phyloP scores from a whole-genome alignment of 2,113 vertebrate genomes.

The Sander lucioperca region DNA sequence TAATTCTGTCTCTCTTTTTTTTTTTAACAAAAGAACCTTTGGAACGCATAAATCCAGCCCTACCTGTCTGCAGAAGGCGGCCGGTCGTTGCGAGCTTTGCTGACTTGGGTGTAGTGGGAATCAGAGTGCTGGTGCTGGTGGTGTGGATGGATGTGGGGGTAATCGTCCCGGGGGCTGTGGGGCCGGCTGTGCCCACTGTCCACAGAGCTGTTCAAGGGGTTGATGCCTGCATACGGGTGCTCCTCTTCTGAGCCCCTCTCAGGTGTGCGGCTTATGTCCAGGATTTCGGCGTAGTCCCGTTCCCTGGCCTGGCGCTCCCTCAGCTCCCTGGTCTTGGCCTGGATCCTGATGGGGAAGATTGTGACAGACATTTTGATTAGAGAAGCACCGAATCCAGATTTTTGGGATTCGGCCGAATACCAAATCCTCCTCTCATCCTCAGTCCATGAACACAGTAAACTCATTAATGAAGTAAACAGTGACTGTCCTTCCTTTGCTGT shows the following conservation, averaged over 20 bases:
- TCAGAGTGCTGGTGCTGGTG: slow-evolving; percentile 80
- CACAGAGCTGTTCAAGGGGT: slow-evolving; percentile 82
- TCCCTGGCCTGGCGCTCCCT: slow-evolving; percentile 92
- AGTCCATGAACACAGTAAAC: no score
- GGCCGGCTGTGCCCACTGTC: slow-evolving; percentile 74
- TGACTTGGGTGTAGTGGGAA: slow-evolving; percentile 87
- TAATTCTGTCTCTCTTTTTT: no score
- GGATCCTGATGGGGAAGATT: slow-evolving; percentile 85
- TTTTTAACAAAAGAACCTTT: no score
- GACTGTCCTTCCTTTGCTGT: no score
- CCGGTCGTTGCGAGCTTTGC: slow-evolving; percentile 87
- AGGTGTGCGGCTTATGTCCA: slow-evolving; percentile 85
- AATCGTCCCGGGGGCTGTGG: slow-evolving; percentile 68
- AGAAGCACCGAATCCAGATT: no score
- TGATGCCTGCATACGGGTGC: slow-evolving; percentile 83
- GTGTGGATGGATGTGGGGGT: slow-evolving; percentile 85
- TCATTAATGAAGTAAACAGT: no score
- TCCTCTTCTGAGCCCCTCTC: slow-evolving; percentile 83
- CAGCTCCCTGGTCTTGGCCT: slow-evolving; percentile 94
- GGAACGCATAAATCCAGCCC: slow-evolving; percentile 31
- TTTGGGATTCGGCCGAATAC: no score
- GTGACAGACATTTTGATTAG: background rate
- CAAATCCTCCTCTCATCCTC: no score
- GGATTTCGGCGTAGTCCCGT: slow-evolving; percentile 92
- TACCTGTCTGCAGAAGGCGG: slow-evolving; percentile 94